Evolutionary conservation across 2,113 vertebrate genomes (phyloP), one percentile per base, ranked within the genome.

Genomic region (Eulacestoma nigropectus): DNA sequence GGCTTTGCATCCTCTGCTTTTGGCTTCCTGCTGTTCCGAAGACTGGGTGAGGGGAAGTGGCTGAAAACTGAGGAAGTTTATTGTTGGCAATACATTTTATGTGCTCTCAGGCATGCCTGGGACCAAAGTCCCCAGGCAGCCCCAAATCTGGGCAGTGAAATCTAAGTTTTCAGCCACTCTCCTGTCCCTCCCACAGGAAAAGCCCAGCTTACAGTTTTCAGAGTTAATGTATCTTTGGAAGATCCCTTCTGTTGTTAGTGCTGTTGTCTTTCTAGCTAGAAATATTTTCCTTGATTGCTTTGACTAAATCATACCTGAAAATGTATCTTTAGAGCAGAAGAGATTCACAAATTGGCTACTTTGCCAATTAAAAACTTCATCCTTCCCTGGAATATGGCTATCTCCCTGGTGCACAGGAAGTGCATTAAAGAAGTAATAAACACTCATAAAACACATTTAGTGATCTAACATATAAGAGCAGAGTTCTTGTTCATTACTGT

Each of bases 401-500:
- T 95, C 89, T 92, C 70, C 46, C 13, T 79, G 93, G 74, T 73
- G 62, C 74, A 65, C 91, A 94, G 94, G 84, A 96, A 96, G 75
- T 79, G 82, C 84, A 94, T 83, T 90, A 85, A 93, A 96, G 67
- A 64, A 79, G 67, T 84, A 84, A 90, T 85, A 85, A 95, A 79
- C 62, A 57, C 65, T 91, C 89, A 85, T 91, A 89, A 96, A 95
- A 65, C 46, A 70, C 84, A 72, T 84, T 72, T 84, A 88, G 86
- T 91, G 84, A 85, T 50, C 78, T 89, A 94, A 83, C 87, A 89
- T 93, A 91, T 85, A 94, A 94, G 46, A 94, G 78, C 78, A 93
- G 55, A 8, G 1, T 91, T 94, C 70, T 89, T 65, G 37, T 73
- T 93, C 95, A 80, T 94, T 96, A 84, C 82, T 79, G 72, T 90